phyloP scores from a whole-genome alignment of 2,113 vertebrate species.

The Hippocampus guttulatus region DNA sequence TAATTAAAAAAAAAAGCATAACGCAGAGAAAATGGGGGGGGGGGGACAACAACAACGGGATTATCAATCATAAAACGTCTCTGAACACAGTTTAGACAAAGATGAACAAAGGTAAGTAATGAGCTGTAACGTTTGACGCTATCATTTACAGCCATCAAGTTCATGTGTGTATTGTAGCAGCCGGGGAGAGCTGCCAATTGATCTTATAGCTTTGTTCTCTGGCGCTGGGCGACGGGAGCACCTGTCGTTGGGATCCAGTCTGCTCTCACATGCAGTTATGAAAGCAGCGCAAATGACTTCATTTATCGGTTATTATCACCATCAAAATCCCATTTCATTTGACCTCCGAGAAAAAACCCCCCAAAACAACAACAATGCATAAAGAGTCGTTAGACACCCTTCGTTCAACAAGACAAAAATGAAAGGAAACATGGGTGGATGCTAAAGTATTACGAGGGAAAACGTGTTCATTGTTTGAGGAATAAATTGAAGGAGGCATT shows the following conservation, averaged over 20 bases:
- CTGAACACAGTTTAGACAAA: conserved; percentile 45
- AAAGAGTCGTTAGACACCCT: no score
- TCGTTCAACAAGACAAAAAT: no score
- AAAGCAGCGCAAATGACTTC: not conserved
- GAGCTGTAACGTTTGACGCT: conserved; percentile 56
- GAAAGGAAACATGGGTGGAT: no score
- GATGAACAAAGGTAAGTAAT: conserved; percentile 68
- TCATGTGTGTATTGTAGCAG: conserved; percentile 56
- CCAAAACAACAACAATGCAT: not conserved
- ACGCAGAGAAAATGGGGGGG: conserved; percentile 52
- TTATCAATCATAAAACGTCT: conserved; percentile 60
- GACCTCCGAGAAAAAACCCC: not conserved
- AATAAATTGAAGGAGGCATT: no score
- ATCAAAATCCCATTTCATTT: not conserved
- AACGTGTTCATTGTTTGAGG: no score
- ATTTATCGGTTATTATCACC: not conserved
- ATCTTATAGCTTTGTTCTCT: conserved; percentile 46
- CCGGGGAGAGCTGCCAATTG: conserved; percentile 53
- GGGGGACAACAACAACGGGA: conserved; percentile 60
- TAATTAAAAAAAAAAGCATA: conserved; percentile 59
- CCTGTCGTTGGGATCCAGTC: conserved; percentile 47
- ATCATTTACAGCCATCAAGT: conserved; percentile 56
- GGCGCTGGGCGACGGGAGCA: conserved; percentile 43
- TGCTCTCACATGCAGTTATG: conserved; percentile 27
- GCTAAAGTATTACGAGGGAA: no score